Evolutionary conservation across 1,140 invertebrate genomes (phyloP).

Genomic region (Drosophila tristis): DNA sequence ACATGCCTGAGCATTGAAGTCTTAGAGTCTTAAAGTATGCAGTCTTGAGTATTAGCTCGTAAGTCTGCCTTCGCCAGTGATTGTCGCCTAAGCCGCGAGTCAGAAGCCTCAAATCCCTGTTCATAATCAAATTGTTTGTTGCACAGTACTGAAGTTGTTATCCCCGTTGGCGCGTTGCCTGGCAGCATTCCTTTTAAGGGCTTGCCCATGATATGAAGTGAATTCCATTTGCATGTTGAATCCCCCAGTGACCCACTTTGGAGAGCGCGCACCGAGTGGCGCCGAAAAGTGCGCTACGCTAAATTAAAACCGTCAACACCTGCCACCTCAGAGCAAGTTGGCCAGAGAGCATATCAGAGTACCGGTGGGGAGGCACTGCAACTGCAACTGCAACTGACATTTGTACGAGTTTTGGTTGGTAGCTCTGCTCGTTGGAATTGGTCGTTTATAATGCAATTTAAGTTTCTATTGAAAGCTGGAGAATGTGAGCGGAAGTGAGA

Average conservation of each 20-base stretch:
- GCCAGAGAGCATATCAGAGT: background rate
- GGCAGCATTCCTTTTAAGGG: background rate
- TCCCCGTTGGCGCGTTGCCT: background rate
- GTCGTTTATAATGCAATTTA: slow-evolving; percentile 27
- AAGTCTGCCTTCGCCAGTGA: no score
- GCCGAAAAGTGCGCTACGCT: slow-evolving; percentile 28
- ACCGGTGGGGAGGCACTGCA: background rate
- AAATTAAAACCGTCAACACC: slow-evolving; percentile 25
- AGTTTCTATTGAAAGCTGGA: slow-evolving; percentile 11
- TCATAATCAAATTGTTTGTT: background rate
- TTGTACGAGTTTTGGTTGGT: slow-evolving; percentile 10
- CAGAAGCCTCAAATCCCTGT: no score
- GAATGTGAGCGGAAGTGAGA: slow-evolving; percentile 3
- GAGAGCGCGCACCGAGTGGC: background rate
- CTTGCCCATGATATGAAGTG: background rate
- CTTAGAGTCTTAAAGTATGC: no score
- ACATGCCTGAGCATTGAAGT: no score
- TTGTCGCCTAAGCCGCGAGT: background rate
- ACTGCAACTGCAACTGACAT: slow-evolving; percentile 13
- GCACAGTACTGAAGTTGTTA: slow-evolving; percentile 6
- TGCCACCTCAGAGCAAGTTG: slow-evolving; percentile 1
- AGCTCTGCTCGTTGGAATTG: slow-evolving; percentile 8
- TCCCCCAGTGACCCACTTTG: slow-evolving; percentile 41
- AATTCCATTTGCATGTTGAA: slow-evolving; percentile 44
- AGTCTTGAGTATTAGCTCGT: no score